Conservation (phyloP, 2,113 vertebrate genomes). For the Tursiops truncatus region DNA sequence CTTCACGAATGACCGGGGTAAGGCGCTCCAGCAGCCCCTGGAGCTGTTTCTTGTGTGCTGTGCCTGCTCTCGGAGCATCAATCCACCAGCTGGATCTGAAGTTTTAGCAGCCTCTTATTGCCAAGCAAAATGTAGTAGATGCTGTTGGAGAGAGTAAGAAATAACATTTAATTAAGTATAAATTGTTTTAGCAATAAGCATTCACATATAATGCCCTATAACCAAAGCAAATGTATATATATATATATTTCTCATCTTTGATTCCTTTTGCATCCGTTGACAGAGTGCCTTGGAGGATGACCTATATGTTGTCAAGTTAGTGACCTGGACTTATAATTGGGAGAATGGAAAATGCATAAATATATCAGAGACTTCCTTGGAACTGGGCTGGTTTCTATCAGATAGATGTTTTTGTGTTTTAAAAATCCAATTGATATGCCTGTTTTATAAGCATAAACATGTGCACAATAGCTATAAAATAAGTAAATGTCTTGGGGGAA, state of each 20-base stretch:
- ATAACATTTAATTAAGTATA: neutral
- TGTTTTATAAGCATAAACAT: conserved; percentile 29
- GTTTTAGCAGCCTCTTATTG: neutral
- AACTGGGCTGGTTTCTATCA: neutral
- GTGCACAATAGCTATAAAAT: neutral
- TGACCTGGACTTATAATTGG: neutral
- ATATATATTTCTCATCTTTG: neutral
- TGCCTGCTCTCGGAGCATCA: neutral
- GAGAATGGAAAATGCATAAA: neutral
- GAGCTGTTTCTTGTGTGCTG: neutral
- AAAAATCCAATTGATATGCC: neutral
- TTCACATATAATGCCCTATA: neutral
- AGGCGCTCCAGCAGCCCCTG: accelerated
- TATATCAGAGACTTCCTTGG: neutral
- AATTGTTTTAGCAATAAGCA: neutral
- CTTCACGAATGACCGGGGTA: neutral
- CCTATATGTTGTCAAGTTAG: neutral
- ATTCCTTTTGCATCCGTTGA: neutral
- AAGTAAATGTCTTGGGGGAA: neutral
- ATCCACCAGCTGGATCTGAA: neutral
- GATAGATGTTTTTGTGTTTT: neutral
- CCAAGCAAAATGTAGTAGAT: neutral
- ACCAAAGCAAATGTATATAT: neutral
- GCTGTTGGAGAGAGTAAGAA: neutral
- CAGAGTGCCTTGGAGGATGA: neutral